Evolutionary conservation across 1,140 invertebrate species (phyloP), one percentile per base, ranked within the genome.

Genomic region (Piezodorus guildinii): DNA sequence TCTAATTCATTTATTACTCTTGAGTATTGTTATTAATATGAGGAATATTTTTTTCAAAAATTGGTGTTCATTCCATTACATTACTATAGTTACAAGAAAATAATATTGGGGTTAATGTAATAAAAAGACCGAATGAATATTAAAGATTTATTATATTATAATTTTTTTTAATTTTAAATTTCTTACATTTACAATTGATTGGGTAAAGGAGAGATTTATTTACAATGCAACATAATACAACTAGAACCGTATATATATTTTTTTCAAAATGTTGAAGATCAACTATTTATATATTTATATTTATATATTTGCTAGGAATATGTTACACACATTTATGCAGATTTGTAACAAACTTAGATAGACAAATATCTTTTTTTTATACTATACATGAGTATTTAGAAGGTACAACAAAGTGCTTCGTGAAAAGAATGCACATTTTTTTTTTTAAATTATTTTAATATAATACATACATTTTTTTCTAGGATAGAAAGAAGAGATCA

Each of bases 301-400:
- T 39, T 39, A 56, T 56, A 56, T 25, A 56, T 23, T 60, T 39
- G 23, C 43, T 65, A 61, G 25, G 49, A 62, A 54, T 65, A 65
- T 65, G 64, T 65, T 65, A 65, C 64, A 65, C 64, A 65, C 64
- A 65, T 52, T 65, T 65, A 65, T 56, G 56, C 63, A 58, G 56
- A 46, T 64, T 60, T 65, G 34, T 52, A 65, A 49, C 49, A 54
- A 65, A 61, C 59, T 45, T 65, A 60, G 44, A 65, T 62, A 65
- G 45, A 64, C 58, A 64, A 60, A 60, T 60, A 64, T 59, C 19
- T 56, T 63, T 63, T n/a, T n/a, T 30, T 30, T 58, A 21, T 39
- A 60, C 43, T 65, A 65, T 65, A 61, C 60, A 65, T 65, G 64
- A 65, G 64, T 65, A 65, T 61, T 65, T 49, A 44, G 60, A 62